Base-by-base conservation (phyloP, 2,797 vertebrate species). In the Tapirus indicus region DNA sequence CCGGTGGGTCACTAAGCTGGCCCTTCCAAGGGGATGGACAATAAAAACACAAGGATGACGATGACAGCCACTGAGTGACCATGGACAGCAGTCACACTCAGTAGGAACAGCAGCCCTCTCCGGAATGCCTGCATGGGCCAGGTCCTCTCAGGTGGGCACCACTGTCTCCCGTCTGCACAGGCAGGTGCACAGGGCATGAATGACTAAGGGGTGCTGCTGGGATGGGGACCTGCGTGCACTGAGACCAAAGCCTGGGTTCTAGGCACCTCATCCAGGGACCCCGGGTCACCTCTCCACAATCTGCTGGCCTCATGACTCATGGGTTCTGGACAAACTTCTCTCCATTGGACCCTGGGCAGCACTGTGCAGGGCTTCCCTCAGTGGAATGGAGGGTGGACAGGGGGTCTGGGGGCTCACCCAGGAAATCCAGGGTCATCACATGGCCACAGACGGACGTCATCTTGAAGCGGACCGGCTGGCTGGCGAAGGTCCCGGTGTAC, bases 381-480 rank as follows among this genome's bases (percentile, higher is more conserved):
- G 32, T 0, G 32, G 74, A 25, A 23, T 25, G 20, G 62, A 62
- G n/a, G 44, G 41, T 2, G 10, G 68, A n/a, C 4, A 25, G 21
- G 29, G 3, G 38, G 1, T 1, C 7, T 25, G 29, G 68, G 58
- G 41, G 5, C 96, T 97, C 98, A 99, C 99, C 99, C 90, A 99
- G 99, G 98, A 99, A 99, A 98, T 99, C 99, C 98, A 99, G 98
- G 96, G 99, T 99, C 99, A 99, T 99, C 93, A 99, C 99, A 0
- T 99, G 99, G 41, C 99, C 99, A 75, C 99, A 99, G 20, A 99
- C 99, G 0, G 99, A 99, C 0, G 99, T 99, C 99, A 99, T 99
- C 99, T 99, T 99, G 97, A 99, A 99, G 94, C 98, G 99, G 23
- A 99, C 99, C 0, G 92, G 98, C 94, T 99, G 99, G 32, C 99